Evolutionary conservation across 2,888 invertebrate genomes (phyloP), one percentile per base, ranked within the genome.

Genomic region (Orgyia antiqua): DNA sequence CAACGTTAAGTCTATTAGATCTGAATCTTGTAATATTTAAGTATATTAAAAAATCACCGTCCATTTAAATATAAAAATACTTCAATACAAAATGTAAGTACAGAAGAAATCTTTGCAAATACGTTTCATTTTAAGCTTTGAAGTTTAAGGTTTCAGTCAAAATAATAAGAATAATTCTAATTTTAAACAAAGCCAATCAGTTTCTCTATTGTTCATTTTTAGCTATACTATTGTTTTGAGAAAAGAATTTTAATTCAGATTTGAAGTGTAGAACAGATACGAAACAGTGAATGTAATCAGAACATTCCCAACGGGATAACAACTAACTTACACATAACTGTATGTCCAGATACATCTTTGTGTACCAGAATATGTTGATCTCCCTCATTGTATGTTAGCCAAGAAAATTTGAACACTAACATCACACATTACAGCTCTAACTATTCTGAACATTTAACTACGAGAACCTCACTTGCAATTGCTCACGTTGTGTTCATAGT

Each of bases 321-420:
- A 59, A 64, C 55, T 59, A 46, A 44, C 59, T 59, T 55, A 62
- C 53, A 42, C 40, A 41, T 49, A 51, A 43, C 32, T 48, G 54
- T 52, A 56, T 40, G 39, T 54, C 55, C 48, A 39, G 30, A 43
- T 38, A 41, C 43, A 44, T 38, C 24, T 35, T 39, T 43, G 43
- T 39, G 8, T 9, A 2, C 56, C 46, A 48, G 20, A 29, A n/a
- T 27, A 27, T 8, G 11, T 11, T 37, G 50, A 45, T 23, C 58
- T 39, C 42, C 23, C 27, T 27, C 10, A 13, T 25, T 21, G 10
- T 15, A 33, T 25, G 10, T 5, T 4, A 20, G n/a, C n/a, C 10
- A 13, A 5, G 6, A 29, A 21, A 11, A 29, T 13, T 13, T 2
- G 2, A 11, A 2, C 13, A 12, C 21, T 15, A 17, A 8, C 6